Evolutionary conservation across 2,797 vertebrate genomes (phyloP).

Genomic region (Acomys russatus): DNA sequence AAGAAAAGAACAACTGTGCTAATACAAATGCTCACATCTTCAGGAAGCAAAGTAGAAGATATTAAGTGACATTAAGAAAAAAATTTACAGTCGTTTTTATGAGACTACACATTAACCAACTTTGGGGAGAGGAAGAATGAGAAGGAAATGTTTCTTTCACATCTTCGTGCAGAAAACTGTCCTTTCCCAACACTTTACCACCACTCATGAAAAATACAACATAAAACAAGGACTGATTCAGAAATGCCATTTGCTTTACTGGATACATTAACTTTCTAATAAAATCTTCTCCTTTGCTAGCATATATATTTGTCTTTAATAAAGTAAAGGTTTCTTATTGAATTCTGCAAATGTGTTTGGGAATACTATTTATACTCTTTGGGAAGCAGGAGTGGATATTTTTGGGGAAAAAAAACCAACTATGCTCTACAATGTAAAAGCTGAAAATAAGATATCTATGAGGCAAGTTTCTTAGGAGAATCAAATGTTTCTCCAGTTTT

Average conservation of each 20-base stretch:
- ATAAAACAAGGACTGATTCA: not conserved
- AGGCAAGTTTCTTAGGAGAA: not conserved
- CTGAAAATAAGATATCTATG: not conserved
- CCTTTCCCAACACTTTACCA: not conserved
- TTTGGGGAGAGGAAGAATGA: not conserved
- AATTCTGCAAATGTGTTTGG: not conserved
- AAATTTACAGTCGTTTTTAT: not conserved
- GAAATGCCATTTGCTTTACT: not conserved
- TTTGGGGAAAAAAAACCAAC: not conserved
- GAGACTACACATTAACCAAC: not conserved
- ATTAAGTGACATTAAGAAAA: conserved; percentile 10
- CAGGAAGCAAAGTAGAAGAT: not conserved
- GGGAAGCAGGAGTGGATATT: not conserved
- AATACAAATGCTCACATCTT: not conserved
- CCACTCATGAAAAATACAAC: not conserved
- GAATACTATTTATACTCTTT: not conserved
- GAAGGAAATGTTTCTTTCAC: not conserved
- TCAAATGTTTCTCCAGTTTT: not conserved
- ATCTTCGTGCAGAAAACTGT: not conserved
- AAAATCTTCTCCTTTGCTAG: conserved; percentile 6
- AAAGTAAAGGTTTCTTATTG: not conserved
- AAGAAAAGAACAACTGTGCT: not conserved
- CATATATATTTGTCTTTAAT: not conserved
- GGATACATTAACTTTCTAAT: conserved; percentile 34
- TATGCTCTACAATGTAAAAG: not conserved